Evolutionary conservation across 2,797 vertebrate species (phyloP).

Genomic region (Sebastes nivosus): DNA sequence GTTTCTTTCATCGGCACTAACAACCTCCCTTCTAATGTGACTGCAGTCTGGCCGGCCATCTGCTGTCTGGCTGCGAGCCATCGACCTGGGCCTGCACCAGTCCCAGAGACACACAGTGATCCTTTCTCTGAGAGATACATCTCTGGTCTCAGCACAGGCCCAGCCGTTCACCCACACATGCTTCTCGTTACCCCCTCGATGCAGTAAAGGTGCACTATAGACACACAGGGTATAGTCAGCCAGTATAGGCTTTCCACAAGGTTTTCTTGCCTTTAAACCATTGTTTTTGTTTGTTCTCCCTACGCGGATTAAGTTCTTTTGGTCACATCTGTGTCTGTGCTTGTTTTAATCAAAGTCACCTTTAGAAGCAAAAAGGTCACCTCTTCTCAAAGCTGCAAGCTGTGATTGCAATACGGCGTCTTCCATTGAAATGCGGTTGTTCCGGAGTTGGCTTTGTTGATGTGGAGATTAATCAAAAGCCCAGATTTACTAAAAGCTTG

Average conservation of each 20-base stretch:
- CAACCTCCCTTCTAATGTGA: constrained; percentile 75
- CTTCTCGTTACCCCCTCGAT: constrained; percentile 43
- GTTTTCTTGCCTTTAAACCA: constrained; percentile 23
- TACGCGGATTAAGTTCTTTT: constrained; percentile 47
- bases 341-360: constrained; percentile 55
- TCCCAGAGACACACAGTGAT: constrained; percentile 63
- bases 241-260: constrained; percentile 31
- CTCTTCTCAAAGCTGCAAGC: constrained; percentile 29
- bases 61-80: constrained; percentile 85
- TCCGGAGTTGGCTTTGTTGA: constrained; percentile 6
- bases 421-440: background rate
- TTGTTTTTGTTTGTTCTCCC: constrained; percentile 53
- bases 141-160: constrained; percentile 42
- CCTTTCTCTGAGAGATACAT: constrained; percentile 62
- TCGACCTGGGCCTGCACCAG: constrained; percentile 59
- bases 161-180: constrained; percentile 48
- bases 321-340: constrained; percentile 62
- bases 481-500: constrained; percentile 8
- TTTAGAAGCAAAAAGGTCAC: constrained; percentile 34
- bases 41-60: constrained; percentile 82
- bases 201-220: constrained; percentile 50
- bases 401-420: constrained; percentile 14
- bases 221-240: constrained; percentile 15
- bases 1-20: constrained; percentile 77
- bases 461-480: constrained; percentile 19